These are phyloP conservation scores for Ailurus styani DNA, from an alignment of 2,113 vertebrate species.

Conservation along the genomic window DNA sequence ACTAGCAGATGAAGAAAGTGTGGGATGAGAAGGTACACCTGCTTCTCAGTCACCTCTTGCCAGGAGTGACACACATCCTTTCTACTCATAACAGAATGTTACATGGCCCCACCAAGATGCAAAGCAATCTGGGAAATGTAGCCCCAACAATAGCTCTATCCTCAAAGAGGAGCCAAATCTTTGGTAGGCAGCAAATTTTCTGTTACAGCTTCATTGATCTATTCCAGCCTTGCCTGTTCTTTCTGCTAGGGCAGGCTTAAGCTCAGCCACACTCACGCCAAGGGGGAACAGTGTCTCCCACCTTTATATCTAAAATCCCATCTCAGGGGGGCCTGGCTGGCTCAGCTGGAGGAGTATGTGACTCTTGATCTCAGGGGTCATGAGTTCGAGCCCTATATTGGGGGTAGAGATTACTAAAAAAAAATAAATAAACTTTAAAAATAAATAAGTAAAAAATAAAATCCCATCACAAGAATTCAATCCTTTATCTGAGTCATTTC, in stretches of 20 bases:
- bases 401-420: not conserved
- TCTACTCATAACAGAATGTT: not conserved
- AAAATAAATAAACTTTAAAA: not conserved
- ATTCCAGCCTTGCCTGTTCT: not conserved
- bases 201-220: not conserved
- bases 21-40: not conserved
- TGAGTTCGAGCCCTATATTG: not conserved
- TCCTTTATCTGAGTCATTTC: constrained; percentile 20
- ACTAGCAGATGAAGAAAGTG: not conserved
- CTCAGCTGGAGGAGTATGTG: not conserved
- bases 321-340: not conserved
- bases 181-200: not conserved
- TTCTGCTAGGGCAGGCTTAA: not conserved
- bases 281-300: not conserved
- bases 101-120: not conserved
- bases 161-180: not conserved
- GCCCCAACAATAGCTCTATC: not conserved
- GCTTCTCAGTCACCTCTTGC: not conserved
- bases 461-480: not conserved
- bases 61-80: not conserved
- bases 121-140: not conserved
- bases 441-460: not conserved
- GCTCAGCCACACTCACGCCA: not conserved
- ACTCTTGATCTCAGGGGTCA: not conserved
- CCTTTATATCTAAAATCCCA: not conserved